phyloP scores from a whole-genome alignment of 2,797 vertebrate species.

The Perodicticus potto region DNA sequence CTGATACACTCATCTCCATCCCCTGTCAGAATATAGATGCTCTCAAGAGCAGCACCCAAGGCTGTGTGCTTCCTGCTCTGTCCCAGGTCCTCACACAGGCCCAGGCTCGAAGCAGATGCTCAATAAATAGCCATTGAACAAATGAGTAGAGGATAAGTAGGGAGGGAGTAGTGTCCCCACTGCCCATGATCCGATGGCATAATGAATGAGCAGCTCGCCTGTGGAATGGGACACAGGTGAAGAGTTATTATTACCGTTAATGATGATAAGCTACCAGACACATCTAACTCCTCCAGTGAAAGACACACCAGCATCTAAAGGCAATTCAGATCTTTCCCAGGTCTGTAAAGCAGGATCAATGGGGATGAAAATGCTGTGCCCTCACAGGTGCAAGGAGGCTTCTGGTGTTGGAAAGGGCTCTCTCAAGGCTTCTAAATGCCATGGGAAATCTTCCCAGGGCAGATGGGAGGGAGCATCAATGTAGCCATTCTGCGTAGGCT shows the following conservation, averaged over 20 bases:
- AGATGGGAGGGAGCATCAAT: not conserved
- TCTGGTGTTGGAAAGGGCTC: fast-evolving
- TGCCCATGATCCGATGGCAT: not conserved
- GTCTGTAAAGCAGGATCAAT: not conserved
- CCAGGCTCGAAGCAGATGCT: not conserved
- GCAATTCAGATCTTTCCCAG: not conserved
- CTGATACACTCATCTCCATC: fast-evolving
- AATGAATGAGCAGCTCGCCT: not conserved
- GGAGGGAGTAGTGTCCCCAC: not conserved
- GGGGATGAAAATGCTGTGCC: not conserved
- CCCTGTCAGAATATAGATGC: not conserved
- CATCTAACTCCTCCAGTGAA: not conserved
- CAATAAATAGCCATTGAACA: not conserved
- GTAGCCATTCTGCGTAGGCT: fast-evolving
- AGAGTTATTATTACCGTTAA: not conserved
- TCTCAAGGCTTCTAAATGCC: fast-evolving
- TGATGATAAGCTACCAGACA: not conserved
- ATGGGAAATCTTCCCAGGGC: not conserved
- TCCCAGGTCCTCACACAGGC: not conserved
- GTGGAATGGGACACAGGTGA: not conserved
- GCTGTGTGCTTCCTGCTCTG: not conserved
- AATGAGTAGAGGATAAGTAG: not conserved
- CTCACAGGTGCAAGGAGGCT: not conserved
- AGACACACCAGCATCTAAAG: not conserved
- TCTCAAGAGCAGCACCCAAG: not conserved